Percentiles rank a stretch among this genome's conserved stretches.
Evolutionary conservation across 2,888 invertebrate genomes (phyloP).

Genomic region (Pycnomerus fuliginosus): DNA sequence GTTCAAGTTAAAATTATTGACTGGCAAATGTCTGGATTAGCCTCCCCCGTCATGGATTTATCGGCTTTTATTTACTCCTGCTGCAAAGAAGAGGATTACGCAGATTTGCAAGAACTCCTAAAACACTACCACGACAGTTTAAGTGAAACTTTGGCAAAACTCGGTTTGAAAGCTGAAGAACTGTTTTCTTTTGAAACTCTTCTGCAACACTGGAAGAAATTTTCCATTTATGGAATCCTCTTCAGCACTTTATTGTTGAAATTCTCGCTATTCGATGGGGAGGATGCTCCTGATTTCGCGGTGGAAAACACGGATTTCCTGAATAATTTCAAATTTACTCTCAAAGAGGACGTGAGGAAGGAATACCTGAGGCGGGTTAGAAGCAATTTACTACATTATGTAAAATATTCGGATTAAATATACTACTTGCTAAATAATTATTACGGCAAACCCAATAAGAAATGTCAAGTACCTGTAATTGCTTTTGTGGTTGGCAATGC

Average conservation of each 20-base stretch:
- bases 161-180: conserved; percentile 37
- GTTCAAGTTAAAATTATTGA: conserved; percentile 20
- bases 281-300: conserved; percentile 6
- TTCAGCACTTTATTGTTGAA: conserved; percentile 1
- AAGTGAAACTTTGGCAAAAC: conserved; percentile 27
- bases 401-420: too few relatives aligned
- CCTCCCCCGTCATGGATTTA: conserved; percentile 39
- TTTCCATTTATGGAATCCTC: conserved; percentile 21
- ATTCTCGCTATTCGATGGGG: conserved; percentile 2
- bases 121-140: conserved; percentile 40
- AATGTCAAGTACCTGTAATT: too few relatives aligned
- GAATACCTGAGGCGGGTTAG: conserved; percentile 1
- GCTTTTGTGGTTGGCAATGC: too few relatives aligned
- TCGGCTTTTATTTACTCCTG: conserved; percentile 39
- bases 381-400: conserved; percentile 8
- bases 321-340: conserved; percentile 2
- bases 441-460: too few relatives aligned
- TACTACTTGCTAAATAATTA: too few relatives aligned
- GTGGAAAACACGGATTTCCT: conserved; percentile 1
- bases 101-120: conserved; percentile 34
- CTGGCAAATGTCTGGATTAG: conserved; percentile 33
- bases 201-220: conserved; percentile 36
- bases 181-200: conserved; percentile 38
- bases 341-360: conserved; percentile 1
- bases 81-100: conserved; percentile 31